Evolutionary conservation across 2,797 vertebrate genomes (phyloP).

Genomic region (Microctenopoma steveboyesi): DNA sequence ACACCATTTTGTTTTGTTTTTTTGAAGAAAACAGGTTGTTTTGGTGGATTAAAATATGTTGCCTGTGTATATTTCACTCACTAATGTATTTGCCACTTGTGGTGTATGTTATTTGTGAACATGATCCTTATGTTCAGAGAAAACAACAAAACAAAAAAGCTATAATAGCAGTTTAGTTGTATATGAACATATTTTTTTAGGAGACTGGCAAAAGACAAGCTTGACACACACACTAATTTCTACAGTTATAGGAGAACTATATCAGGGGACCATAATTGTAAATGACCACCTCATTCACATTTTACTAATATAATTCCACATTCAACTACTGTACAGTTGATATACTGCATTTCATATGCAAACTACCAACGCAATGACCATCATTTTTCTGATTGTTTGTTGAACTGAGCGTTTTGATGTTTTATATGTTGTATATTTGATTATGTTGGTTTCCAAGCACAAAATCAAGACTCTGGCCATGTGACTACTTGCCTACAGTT

Average conservation of each 20-base stretch:
- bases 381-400: not conserved
- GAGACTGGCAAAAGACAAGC: not conserved
- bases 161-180: too few relatives aligned
- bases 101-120: too few relatives aligned
- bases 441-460: constrained; percentile 20
- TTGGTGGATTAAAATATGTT: too few relatives aligned
- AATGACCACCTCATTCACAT: not conserved
- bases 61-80: too few relatives aligned
- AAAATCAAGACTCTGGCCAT: constrained; percentile 5
- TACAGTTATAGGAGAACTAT: not conserved
- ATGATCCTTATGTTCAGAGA: too few relatives aligned
- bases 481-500: not conserved
- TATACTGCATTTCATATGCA: constrained; percentile 2
- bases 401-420: not conserved
- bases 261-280: not conserved
- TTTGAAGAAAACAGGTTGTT: too few relatives aligned
- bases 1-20: too few relatives aligned
- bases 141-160: too few relatives aligned
- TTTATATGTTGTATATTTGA: constrained; percentile 11
- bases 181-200: too few relatives aligned
- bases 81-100: too few relatives aligned
- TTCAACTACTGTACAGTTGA: not conserved
- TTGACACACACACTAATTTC: not conserved
- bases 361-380: not conserved
- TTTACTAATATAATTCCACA: not conserved